Percentiles rank a stretch among this genome's conserved stretches.
phyloP scores from a whole-genome alignment of 2,113 vertebrate species.

The Brienomyrus brachyistius region DNA sequence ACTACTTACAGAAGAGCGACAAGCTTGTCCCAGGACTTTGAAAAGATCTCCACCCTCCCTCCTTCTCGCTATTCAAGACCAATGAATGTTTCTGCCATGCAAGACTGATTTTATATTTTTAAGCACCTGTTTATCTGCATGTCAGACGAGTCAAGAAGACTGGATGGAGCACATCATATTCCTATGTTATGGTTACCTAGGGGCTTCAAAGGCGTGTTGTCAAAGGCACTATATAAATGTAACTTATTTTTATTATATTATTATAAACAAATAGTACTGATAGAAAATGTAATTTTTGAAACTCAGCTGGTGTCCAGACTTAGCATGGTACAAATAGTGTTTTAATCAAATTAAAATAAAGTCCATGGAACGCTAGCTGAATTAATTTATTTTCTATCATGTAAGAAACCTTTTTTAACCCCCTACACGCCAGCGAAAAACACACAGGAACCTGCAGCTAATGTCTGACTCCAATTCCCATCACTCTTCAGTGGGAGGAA shows the following conservation, averaged over 20 bases:
- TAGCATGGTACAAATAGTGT: neutral
- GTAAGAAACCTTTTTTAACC: neutral
- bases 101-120: neutral
- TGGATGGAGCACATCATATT: neutral
- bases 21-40: neutral
- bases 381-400: neutral
- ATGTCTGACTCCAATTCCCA: neutral
- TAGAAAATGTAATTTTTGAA: neutral
- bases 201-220: neutral
- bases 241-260: neutral
- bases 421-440: neutral
- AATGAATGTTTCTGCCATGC: neutral
- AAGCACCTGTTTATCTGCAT: neutral
- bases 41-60: neutral
- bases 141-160: neutral
- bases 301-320: neutral
- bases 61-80: neutral
- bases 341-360: neutral
- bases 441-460: neutral
- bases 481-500: constrained; percentile 65
- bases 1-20: neutral
- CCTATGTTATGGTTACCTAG: neutral
- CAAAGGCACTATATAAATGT: neutral
- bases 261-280: neutral
- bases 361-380: neutral